phyloP scores from a whole-genome alignment of 1,140 invertebrate genomes.

The Pachypeltis micranthus region DNA sequence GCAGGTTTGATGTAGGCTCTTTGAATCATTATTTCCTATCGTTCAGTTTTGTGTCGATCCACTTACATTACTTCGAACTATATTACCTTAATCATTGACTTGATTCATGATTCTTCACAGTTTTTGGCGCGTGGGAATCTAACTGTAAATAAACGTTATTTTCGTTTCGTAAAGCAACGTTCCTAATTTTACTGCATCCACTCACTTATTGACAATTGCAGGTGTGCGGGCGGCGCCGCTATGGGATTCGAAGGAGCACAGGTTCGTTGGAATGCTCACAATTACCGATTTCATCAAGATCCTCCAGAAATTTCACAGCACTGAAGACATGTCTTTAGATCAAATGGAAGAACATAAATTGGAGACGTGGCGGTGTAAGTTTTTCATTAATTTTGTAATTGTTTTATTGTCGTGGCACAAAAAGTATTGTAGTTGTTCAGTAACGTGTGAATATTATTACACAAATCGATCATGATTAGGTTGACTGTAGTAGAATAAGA shows the following conservation, averaged over 20 bases:
- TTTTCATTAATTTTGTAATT: not conserved
- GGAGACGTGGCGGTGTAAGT: constrained; percentile 82
- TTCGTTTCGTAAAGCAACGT: no score
- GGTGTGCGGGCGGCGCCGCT: constrained; percentile 92
- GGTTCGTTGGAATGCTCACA: constrained; percentile 94
- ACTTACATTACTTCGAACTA: no score
- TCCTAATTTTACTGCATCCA: not conserved
- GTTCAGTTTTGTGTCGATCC: no score
- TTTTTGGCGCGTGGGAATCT: no score
- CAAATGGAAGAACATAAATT: constrained; percentile 96
- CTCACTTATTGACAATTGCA: constrained; percentile 32
- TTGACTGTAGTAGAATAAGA: no score
- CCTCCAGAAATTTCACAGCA: constrained; percentile 93
- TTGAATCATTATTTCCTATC: no score
- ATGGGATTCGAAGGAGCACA: constrained; percentile 86
- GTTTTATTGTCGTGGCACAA: not conserved
- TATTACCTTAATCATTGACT: no score
- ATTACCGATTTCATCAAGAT: constrained; percentile 99
- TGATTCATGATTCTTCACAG: no score
- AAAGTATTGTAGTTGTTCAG: not conserved
- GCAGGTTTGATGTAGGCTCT: no score
- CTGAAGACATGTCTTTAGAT: constrained; percentile 79
- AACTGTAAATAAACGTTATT: no score
- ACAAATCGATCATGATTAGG: no score
- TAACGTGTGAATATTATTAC: no score